Evolutionary conservation across 2,888 invertebrate species (phyloP).

Genomic region (Colostygia pectinataria): DNA sequence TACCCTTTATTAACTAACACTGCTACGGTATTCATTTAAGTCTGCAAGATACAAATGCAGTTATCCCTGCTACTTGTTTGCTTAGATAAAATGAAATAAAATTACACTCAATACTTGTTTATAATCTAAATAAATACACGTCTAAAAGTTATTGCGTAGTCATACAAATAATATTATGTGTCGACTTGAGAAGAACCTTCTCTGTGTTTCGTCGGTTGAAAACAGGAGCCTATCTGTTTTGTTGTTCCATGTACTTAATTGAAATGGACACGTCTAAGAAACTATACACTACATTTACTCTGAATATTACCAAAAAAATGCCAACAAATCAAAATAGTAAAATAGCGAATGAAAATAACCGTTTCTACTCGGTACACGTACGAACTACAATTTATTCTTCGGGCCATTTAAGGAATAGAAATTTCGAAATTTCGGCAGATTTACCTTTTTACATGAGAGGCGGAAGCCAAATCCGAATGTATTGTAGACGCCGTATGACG

Average conservation of each 20-base stretch:
- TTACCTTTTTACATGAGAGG: slow-evolving; percentile 63
- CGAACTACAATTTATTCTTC: slow-evolving; percentile 67
- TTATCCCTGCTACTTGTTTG: no score
- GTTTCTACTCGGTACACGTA: slow-evolving; percentile 64
- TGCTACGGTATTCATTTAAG: no score
- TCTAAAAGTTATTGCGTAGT: no score
- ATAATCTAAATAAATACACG: no score
- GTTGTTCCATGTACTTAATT: slow-evolving; percentile 2
- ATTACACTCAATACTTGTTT: no score
- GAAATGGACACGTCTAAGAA: slow-evolving; percentile 12
- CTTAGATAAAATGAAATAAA: no score
- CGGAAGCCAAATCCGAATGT: slow-evolving; percentile 62
- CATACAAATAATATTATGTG: no score
- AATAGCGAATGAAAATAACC: slow-evolving; percentile 48
- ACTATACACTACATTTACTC: slow-evolving; percentile 30
- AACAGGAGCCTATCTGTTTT: not conserved
- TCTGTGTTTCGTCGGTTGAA: no score
- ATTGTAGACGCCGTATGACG: slow-evolving; percentile 62
- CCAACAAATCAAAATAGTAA: slow-evolving; percentile 48
- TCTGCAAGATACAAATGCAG: no score
- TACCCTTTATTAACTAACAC: no score
- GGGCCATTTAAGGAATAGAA: slow-evolving; percentile 68
- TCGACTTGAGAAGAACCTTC: no score
- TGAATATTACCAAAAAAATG: slow-evolving; percentile 36
- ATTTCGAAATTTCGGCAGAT: slow-evolving; percentile 65